Conservation (phyloP, 2,888 invertebrate species). For the Poecilobothrus nobilitatus region DNA sequence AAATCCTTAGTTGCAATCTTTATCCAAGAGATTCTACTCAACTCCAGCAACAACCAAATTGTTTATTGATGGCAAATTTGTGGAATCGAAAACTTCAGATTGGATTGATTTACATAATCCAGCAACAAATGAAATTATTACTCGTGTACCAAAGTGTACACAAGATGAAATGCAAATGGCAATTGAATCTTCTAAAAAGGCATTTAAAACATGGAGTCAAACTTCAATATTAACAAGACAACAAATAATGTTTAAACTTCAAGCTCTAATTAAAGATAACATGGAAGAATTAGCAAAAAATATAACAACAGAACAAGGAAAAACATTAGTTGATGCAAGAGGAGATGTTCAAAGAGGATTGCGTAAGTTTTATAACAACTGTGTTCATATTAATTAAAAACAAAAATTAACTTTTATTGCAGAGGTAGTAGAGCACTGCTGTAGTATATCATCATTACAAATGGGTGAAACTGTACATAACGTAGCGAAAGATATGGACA, state of each 20-base stretch:
- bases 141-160: conserved; percentile 84
- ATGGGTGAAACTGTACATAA: conserved; percentile 84
- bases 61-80: conserved; percentile 89
- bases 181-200: conserved; percentile 73
- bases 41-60: conserved; percentile 73
- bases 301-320: conserved; percentile 94
- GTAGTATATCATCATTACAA: conserved; percentile 84
- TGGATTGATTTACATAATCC: conserved; percentile 96
- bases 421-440: conserved; percentile 96
- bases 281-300: conserved; percentile 82
- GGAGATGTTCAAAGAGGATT: conserved; percentile 96
- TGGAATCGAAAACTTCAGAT: conserved; percentile 84
- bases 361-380: conserved; percentile 57
- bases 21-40: conserved; percentile 45
- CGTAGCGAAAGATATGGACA: conserved; percentile 91
- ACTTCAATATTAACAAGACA: conserved; percentile 88
- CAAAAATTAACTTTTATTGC: conserved; percentile 21
- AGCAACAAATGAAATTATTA: conserved; percentile 77
- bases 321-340: conserved; percentile 93
- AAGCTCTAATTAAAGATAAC: conserved; percentile 77
- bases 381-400: not conserved
- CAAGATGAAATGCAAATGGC: conserved; percentile 82
- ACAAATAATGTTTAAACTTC: conserved; percentile 83
- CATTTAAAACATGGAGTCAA: conserved; percentile 74
- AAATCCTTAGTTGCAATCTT: not conserved